phyloP scores from a whole-genome alignment of 2,113 vertebrate species.

The Oreocharis arfaki region DNA sequence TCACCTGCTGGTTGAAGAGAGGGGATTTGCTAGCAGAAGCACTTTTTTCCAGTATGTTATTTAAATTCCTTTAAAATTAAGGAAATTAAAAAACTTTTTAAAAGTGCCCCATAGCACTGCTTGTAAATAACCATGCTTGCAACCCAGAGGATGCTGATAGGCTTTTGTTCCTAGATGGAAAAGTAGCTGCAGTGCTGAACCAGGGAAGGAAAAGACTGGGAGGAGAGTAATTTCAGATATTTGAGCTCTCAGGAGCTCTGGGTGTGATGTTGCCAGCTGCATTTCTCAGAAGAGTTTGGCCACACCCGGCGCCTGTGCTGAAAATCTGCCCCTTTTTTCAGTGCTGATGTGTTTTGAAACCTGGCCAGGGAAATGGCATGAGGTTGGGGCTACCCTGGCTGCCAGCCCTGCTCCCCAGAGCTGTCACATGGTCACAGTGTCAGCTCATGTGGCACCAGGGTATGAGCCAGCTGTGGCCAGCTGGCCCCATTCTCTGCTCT shows the following conservation, averaged over 20 bases:
- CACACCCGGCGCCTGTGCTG: accelerated
- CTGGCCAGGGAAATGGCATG: background rate
- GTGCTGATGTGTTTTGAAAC: background rate
- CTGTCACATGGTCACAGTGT: background rate
- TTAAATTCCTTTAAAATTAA: background rate
- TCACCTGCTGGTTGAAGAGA: background rate
- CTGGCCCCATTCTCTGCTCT: background rate
- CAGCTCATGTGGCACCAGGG: background rate
- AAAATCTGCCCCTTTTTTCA: background rate
- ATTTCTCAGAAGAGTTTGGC: background rate
- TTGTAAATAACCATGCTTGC: background rate
- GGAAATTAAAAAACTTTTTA: no score
- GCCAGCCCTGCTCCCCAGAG: background rate
- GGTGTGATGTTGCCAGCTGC: background rate
- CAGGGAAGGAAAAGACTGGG: background rate
- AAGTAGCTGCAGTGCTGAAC: background rate
- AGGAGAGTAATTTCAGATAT: background rate
- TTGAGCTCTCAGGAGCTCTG: background rate
- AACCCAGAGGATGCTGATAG: background rate
- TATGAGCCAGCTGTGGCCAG: background rate
- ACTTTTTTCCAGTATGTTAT: background rate
- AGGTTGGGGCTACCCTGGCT: background rate
- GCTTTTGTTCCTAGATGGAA: background rate
- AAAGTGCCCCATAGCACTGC: background rate
- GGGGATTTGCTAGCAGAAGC: background rate